phyloP scores from a whole-genome alignment of 2,888 invertebrate species.

The Euplexia lucipara region DNA sequence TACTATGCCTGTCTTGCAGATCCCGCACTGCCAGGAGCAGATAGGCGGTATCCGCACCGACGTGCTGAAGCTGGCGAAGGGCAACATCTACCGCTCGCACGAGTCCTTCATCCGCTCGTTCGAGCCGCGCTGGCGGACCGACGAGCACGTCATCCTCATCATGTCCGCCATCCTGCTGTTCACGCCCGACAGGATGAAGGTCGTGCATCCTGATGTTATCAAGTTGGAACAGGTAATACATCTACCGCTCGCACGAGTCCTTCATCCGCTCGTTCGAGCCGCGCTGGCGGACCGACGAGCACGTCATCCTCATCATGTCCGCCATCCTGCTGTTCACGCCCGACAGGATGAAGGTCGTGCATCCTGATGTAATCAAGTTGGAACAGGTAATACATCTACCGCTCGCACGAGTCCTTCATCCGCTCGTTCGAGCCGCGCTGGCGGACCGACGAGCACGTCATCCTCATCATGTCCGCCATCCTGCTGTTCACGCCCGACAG shows the following conservation, averaged over 20 bases:
- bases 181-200: conserved; percentile 95
- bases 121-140: conserved; percentile 95
- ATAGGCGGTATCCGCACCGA: conserved; percentile 96
- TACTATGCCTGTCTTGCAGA: too few relatives aligned
- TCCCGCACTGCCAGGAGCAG: conserved; percentile 95
- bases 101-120: conserved; percentile 96
- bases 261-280: conserved; percentile 97
- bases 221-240: conserved; percentile 95
- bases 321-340: conserved; percentile 98
- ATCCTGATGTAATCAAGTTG: conserved; percentile 95
- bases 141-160: conserved; percentile 97
- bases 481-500: conserved; percentile 97
- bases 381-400: conserved; percentile 97
- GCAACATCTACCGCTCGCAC: conserved; percentile 96
- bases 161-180: conserved; percentile 98
- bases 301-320: conserved; percentile 97
- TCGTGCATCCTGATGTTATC: conserved; percentile 96
- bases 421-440: conserved; percentile 96
- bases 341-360: conserved; percentile 94
- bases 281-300: conserved; percentile 96
- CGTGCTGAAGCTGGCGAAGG: conserved; percentile 97
- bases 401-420: conserved; percentile 95
- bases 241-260: conserved; percentile 96
- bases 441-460: conserved; percentile 96
- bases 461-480: conserved; percentile 97